Base-by-base conservation (phyloP, 2,797 vertebrate species). In the Acrossocheilus wenchowensis region DNA sequence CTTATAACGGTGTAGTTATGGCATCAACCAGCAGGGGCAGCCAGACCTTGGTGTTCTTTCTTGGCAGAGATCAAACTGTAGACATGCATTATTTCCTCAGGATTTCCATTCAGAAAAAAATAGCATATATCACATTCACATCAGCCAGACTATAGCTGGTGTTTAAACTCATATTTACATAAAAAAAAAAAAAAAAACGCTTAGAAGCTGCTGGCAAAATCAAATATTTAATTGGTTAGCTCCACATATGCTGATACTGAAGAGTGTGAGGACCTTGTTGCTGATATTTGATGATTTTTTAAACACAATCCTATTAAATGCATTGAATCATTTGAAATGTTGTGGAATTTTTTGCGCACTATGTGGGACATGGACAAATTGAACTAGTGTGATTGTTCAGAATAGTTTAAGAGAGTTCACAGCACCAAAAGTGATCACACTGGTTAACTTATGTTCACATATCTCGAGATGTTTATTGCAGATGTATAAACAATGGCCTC, bases 71-170 rank as follows among this genome's bases (percentile, higher is more conserved):
- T 7, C 1, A 64, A 45, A 45, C 4, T 79, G 30, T 36, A 80
- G 41, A 30, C 41, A 30, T 14, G 8, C 4, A 43, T 62, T 64
- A 43, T 64, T 64, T 79, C 54, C 23, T 78, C 41, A 79, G 78
- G n/a, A 64, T 64, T 80, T 66, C n/a, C 17, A 80, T 66, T 48
- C 2, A 64, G 57, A 45, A 45, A 43, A 57, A 80, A 66, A 45
- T 26, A 17, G 1, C 14, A 78, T 54, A 26, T 15, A 80, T 21
- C 5, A 12, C n/a, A 45, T 80, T 62, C 14, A 64, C 78, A 62
- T 11, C 30, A 57, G 30, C 4, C 50, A 57, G 30, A 34, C 50
- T 54, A 34, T 19, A 43, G 60, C 9, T 19, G 34, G 9, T 64
- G 14, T 64, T 43, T 45, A 45, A 64, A 45, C 17, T 60, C 21